These are phyloP conservation scores for Microtus pennsylvanicus DNA, from an alignment of 2,113 vertebrate genomes.

Conservation along the genomic window DNA sequence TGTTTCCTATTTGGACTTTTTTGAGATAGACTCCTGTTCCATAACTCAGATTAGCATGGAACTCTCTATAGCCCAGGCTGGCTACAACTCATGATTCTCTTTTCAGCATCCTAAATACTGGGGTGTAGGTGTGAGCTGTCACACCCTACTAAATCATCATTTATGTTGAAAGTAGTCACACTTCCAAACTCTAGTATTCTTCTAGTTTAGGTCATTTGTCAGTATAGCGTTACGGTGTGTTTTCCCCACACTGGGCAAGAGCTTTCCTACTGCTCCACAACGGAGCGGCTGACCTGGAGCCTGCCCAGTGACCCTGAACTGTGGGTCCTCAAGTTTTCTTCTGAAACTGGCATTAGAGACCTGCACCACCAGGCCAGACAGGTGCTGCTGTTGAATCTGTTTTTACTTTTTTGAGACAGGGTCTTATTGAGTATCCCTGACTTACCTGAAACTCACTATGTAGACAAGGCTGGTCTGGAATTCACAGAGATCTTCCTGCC, in stretches of 20 bases:
- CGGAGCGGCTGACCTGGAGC: not conserved
- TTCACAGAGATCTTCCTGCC: not conserved
- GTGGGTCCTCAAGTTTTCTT: not conserved
- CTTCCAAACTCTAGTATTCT: not conserved
- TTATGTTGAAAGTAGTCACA: constrained; percentile 38
- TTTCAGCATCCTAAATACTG: not conserved
- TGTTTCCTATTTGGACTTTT: not conserved
- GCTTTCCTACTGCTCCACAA: not conserved
- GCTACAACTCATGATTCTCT: not conserved
- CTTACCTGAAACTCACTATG: not conserved
- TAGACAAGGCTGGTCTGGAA: not conserved
- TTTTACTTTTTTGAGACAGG: not conserved
- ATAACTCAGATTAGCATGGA: not conserved
- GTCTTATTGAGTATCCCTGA: not conserved
- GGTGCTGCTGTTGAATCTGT: not conserved
- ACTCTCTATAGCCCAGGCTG: not conserved
- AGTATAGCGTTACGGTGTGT: not conserved
- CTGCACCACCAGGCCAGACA: not conserved
- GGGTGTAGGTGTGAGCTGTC: not conserved
- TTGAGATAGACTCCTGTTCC: not conserved
- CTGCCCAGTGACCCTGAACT: no score
- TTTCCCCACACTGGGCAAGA: no score
- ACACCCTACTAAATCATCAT: not conserved
- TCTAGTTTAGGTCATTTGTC: constrained; percentile 18
- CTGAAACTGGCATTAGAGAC: not conserved